These are phyloP conservation scores for Papilio polyxenes DNA, from an alignment of 1,140 invertebrate species.

Conservation along the genomic window DNA sequence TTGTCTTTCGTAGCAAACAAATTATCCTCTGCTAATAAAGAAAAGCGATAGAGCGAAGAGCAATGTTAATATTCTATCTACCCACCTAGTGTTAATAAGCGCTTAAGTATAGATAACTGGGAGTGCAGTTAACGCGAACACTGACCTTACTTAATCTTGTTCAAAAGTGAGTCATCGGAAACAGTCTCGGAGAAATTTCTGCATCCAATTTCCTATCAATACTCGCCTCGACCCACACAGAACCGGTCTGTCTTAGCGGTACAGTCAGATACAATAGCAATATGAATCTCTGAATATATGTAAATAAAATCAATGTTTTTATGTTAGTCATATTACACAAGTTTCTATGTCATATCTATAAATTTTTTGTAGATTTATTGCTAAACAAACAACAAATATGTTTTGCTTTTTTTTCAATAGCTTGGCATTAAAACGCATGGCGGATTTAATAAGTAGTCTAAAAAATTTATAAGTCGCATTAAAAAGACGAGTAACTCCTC, in stretches of 20 bases:
- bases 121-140: conserved; percentile 36
- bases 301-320: not conserved
- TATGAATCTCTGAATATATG: not conserved
- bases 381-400: not conserved
- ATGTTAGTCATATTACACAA: not conserved
- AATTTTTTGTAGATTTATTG: too few species aligned
- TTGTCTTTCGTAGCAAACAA: too few species aligned
- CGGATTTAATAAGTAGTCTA: not conserved
- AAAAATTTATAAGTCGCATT: conserved; percentile 32
- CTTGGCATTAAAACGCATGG: not conserved
- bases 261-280: conserved; percentile 12
- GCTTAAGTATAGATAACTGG: not conserved
- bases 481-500: conserved; percentile 9
- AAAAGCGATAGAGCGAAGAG: too few species aligned
- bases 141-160: conserved; percentile 49
- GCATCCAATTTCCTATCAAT: conserved; percentile 52
- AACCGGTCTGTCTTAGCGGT: conserved; percentile 54
- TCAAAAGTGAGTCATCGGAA: conserved; percentile 57
- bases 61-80: not conserved
- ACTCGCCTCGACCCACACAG: conserved; percentile 53
- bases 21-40: too few species aligned
- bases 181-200: conserved; percentile 59
- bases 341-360: not conserved
- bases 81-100: not conserved
- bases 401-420: not conserved